Percentiles rank a stretch among this genome's conserved stretches.
Conservation (phyloP, 2,797 vertebrate species). For the Fistularia tabacaria region DNA sequence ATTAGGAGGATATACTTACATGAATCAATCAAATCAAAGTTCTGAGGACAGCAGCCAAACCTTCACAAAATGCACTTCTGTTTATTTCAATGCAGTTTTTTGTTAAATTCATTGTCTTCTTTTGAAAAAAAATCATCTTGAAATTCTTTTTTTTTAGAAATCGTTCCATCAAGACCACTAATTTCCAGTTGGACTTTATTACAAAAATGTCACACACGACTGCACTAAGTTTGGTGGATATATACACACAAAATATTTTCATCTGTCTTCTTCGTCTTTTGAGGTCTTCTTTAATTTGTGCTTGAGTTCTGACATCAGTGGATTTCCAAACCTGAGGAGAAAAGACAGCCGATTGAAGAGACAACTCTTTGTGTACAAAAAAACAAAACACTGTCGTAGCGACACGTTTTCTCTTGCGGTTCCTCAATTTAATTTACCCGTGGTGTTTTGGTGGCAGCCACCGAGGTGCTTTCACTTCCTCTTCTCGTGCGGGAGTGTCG, state of each 20-base stretch:
- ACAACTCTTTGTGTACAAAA: not conserved
- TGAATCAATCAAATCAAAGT: too few relatives aligned
- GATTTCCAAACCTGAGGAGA: slow-evolving; percentile 71
- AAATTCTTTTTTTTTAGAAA: too few relatives aligned
- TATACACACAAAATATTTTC: not conserved
- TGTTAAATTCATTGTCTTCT: too few relatives aligned
- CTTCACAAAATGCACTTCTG: too few relatives aligned
- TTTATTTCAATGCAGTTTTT: too few relatives aligned
- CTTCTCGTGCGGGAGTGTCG: slow-evolving; percentile 36
- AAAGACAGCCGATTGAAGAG: not conserved
- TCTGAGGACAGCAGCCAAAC: too few relatives aligned
- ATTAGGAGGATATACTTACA: too few relatives aligned
- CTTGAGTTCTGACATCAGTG: slow-evolving; percentile 76
- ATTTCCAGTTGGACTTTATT: not conserved
- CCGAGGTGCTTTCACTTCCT: slow-evolving; percentile 53
- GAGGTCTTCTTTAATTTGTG: slow-evolving; percentile 73
- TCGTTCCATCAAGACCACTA: too few relatives aligned
- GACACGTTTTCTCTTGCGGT: too few relatives aligned
- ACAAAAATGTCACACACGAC: not conserved
- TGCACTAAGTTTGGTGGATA: not conserved
- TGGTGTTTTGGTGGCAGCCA: slow-evolving; percentile 71
- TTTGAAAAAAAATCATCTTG: too few relatives aligned
- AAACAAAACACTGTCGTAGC: not conserved
- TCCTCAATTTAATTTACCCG: slow-evolving; percentile 53
- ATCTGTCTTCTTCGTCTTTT: slow-evolving; percentile 53